phyloP scores from a whole-genome alignment of 1,140 invertebrate species.

The Spodoptera frugiperda region DNA sequence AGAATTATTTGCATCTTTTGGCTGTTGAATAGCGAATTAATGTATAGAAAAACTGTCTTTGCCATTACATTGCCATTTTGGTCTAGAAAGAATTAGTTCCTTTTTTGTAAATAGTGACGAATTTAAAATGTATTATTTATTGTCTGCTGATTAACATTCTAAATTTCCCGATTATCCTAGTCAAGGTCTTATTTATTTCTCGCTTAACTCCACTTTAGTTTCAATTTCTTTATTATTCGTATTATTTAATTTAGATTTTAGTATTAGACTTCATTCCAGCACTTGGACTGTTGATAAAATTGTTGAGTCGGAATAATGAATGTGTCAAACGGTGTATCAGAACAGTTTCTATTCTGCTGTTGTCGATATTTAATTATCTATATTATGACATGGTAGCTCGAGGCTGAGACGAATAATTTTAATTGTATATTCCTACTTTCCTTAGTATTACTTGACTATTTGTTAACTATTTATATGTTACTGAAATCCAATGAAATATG shows the following conservation, averaged over 20 bases:
- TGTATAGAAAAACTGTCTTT: constrained; percentile 75
- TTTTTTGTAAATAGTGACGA: constrained; percentile 83
- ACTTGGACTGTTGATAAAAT: constrained; percentile 70
- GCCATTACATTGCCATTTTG: constrained; percentile 85
- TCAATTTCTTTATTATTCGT: constrained; percentile 72
- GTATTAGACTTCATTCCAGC: constrained; percentile 77
- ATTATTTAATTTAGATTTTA: constrained; percentile 77
- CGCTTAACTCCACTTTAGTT: constrained; percentile 71
- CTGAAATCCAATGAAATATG: constrained; percentile 78
- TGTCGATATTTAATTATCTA: constrained; percentile 26
- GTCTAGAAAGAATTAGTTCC: constrained; percentile 84
- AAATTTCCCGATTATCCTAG: constrained; percentile 83
- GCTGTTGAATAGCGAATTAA: constrained; percentile 71
- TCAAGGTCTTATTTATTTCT: constrained; percentile 83
- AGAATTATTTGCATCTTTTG: constrained; percentile 70
- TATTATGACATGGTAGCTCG: constrained; percentile 43
- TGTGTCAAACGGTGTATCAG: constrained; percentile 38
- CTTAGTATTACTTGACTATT: constrained; percentile 77
- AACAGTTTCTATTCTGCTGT: constrained; percentile 26
- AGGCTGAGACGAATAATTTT: constrained; percentile 65
- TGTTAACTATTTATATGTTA: constrained; percentile 86
- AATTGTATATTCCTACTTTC: constrained; percentile 77
- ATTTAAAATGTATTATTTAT: constrained; percentile 82
- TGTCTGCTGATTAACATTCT: constrained; percentile 75
- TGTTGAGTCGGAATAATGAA: constrained; percentile 68